Evolutionary conservation across 2,113 vertebrate species (phyloP), one percentile per base, ranked within the genome.

Genomic region (Desmodus rotundus): DNA sequence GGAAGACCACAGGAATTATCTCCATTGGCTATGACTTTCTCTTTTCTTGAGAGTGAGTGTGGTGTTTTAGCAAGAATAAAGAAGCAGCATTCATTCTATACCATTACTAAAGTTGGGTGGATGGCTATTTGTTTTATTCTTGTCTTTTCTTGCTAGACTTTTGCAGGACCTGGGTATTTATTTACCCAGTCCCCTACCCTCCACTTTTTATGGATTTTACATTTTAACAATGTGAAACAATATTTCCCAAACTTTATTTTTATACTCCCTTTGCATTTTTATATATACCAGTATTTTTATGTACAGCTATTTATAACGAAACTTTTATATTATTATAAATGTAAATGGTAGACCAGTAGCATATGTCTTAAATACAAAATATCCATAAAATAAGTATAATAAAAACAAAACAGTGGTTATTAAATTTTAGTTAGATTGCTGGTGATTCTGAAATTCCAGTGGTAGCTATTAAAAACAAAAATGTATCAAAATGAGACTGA

Each of bases 21-120:
- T 82, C 17, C 14, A 2, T 56, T 56, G 8, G 10, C 13, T n/a
- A 33, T 9, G 58, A 58, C 5, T 36, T 19, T 36, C n/a, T 94
- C 17, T 50, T 31, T 68, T 36, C 82, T 47, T 68, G 67, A 61
- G 38, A 68, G 15, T 17, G 50, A 91, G 22, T 28, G 0, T 12
- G 41, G 11, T 52, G 8, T 61, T 93, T n/a, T 76, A 22, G 3
- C 50, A 70, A 74, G 67, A 52, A 68, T 52, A 16, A 47, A 74
- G 41, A 58, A 17, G 2, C 1, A 22, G 9, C 6, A 0, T 38
- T 43, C 26, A 24, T n/a, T 61, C 58, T 58, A 2, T 33, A 3
- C 7, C 22, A 1, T 31, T n/a, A 16, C 28, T 26, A 10, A 58
- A 26, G 3, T 5, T 1, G 16, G 41, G 17, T 8, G 7, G 33